These are phyloP conservation scores for Maconellicoccus hirsutus DNA, from an alignment of 1,140 invertebrate genomes.

Conservation along the genomic window DNA sequence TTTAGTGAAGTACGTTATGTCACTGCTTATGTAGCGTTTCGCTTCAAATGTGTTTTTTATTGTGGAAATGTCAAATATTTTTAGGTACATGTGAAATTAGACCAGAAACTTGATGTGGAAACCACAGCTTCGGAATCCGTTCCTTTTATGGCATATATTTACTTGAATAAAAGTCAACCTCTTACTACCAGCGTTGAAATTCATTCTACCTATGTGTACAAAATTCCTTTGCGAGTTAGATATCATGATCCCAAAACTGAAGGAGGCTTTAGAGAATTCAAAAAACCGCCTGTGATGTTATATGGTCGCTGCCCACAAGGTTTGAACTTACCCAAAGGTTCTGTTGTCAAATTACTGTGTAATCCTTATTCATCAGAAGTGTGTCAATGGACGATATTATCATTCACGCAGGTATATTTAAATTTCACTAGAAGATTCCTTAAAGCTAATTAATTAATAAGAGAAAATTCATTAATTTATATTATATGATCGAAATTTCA, in stretches of 20 bases:
- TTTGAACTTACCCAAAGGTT: neutral
- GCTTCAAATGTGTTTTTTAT: too few relatives aligned
- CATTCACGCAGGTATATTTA: neutral
- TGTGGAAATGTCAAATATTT: neutral
- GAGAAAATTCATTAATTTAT: too few relatives aligned
- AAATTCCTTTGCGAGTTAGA: neutral
- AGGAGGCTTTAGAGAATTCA: slow-evolving; percentile 9
- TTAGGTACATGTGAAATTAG: neutral
- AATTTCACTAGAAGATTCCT: too few relatives aligned
- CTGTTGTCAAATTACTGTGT: neutral
- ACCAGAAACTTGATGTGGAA: neutral
- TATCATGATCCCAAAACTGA: slow-evolving; percentile 9
- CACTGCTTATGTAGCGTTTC: neutral
- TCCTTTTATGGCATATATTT: neutral
- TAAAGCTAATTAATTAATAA: too few relatives aligned
- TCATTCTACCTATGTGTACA: neutral
- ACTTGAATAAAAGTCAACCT: neutral
- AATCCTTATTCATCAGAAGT: neutral
- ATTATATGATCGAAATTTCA: neutral
- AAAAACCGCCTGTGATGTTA: neutral
- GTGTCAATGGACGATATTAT: neutral
- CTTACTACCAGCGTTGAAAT: neutral
- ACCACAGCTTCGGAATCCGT: neutral
- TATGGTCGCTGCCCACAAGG: neutral
- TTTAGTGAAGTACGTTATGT: neutral